phyloP scores from a whole-genome alignment of 2,113 vertebrate species.

The Gopherus flavomarginatus region DNA sequence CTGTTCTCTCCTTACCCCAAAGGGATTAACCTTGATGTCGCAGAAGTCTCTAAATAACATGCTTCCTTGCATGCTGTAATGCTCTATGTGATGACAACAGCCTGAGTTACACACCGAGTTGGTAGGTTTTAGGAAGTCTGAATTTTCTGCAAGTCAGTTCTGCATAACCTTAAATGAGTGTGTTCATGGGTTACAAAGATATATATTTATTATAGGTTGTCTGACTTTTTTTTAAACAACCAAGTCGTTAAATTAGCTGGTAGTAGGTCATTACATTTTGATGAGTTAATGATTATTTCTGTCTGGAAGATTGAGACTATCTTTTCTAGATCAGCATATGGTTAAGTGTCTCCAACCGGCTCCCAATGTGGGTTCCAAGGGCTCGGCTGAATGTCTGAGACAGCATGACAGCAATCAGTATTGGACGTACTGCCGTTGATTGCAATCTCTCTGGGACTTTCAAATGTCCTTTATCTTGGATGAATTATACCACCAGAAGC shows the following conservation, averaged over 20 bases:
- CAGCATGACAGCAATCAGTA: slow-evolving; percentile 60
- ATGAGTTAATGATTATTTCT: slow-evolving; percentile 71
- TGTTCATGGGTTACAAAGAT: neutral
- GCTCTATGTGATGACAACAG: neutral
- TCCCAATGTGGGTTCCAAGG: neutral
- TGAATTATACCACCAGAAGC: slow-evolving; percentile 70
- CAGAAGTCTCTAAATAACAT: neutral
- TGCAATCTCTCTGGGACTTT: slow-evolving; percentile 68
- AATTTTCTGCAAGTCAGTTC: neutral
- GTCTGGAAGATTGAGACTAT: slow-evolving; percentile 48
- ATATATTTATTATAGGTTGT: slow-evolving; percentile 24
- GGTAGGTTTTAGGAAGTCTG: neutral
- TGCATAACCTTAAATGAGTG: neutral
- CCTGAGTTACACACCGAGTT: neutral
- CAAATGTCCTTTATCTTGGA: slow-evolving; percentile 69
- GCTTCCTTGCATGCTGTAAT: neutral
- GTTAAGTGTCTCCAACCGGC: slow-evolving; percentile 60
- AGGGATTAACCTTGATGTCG: neutral
- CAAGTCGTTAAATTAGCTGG: slow-evolving; percentile 41
- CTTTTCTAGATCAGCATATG: slow-evolving; percentile 57
- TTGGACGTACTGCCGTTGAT: slow-evolving; percentile 35
- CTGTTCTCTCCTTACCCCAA: neutral
- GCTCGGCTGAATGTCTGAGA: fast-evolving
- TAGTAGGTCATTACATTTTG: slow-evolving; percentile 49
- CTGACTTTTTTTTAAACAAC: neutral